Conservation (phyloP, 2,888 invertebrate genomes). For the Hyposoter dolosus region DNA sequence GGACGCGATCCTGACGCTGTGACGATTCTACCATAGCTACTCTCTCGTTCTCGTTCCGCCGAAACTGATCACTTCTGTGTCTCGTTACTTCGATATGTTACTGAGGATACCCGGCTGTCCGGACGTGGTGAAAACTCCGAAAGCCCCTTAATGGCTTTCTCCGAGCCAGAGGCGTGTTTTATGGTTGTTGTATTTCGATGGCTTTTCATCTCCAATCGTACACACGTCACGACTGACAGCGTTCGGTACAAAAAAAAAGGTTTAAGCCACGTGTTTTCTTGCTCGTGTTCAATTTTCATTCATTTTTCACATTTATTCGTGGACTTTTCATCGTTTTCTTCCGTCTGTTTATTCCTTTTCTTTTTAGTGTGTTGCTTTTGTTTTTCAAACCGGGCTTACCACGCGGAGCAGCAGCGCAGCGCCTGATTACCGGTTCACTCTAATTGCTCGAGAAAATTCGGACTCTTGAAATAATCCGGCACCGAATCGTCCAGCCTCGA, state of each 20-base stretch:
- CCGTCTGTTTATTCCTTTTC: slow-evolving; percentile 19
- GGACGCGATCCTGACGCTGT: slow-evolving; percentile 42
- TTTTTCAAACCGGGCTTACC: slow-evolving; percentile 70
- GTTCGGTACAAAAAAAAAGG: slow-evolving; percentile 64
- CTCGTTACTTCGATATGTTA: slow-evolving; percentile 81
- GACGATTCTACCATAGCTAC: slow-evolving; percentile 17
- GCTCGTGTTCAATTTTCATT: slow-evolving; percentile 3
- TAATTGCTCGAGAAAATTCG: slow-evolving; percentile 99
- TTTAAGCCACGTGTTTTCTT: slow-evolving; percentile 45
- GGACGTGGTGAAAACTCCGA: slow-evolving; percentile 75
- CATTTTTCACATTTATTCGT: neutral
- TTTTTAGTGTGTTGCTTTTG: slow-evolving; percentile 11
- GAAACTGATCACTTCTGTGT: slow-evolving; percentile 46
- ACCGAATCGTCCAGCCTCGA: slow-evolving; percentile 99
- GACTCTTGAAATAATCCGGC: slow-evolving; percentile 99
- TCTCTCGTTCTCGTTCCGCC: slow-evolving; percentile 71
- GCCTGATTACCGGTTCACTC: slow-evolving; percentile 88
- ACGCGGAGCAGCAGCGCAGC: slow-evolving; percentile 73
- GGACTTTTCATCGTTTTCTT: slow-evolving; percentile 30
- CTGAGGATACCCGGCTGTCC: slow-evolving; percentile 82
- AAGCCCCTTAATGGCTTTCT: neutral
- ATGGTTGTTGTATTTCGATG: neutral
- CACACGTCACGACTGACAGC: slow-evolving; percentile 51
- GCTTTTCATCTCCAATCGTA: neutral
- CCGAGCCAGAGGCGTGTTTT: slow-evolving; percentile 1